phyloP scores from a whole-genome alignment of 2,113 vertebrate species.

The Neogale vison region DNA sequence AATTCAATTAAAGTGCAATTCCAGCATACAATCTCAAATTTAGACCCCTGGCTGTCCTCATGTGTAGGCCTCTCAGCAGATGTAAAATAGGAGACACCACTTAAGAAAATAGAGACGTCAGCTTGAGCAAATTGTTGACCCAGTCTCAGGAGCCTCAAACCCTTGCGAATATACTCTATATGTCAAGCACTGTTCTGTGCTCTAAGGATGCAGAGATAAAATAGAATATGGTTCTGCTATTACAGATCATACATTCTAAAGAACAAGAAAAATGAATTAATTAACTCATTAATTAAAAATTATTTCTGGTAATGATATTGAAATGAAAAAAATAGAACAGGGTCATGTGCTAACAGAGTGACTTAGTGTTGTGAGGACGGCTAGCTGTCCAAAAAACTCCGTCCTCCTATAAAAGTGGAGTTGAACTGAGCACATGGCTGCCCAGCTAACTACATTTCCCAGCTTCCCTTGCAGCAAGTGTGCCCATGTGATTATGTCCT shows the following conservation, averaged over 20 bases:
- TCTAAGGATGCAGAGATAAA: neutral
- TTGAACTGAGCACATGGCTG: too few species aligned
- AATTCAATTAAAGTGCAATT: neutral
- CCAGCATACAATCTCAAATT: neutral
- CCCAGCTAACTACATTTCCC: neutral
- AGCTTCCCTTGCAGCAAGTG: neutral
- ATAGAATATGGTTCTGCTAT: neutral
- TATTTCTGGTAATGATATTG: neutral
- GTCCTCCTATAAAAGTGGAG: neutral
- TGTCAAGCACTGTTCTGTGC: neutral
- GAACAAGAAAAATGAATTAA: slow-evolving; percentile 11
- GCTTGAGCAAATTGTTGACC: neutral
- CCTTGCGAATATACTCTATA: neutral
- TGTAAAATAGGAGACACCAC: neutral
- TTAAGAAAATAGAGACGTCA: neutral
- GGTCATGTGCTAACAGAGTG: neutral
- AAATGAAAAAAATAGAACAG: neutral
- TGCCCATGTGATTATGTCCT: neutral
- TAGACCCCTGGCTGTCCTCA: neutral
- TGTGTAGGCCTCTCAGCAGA: neutral
- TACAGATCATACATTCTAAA: neutral
- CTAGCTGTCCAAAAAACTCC: neutral
- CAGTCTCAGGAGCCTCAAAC: neutral
- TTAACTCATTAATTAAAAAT: neutral
- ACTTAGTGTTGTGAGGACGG: neutral